Evolutionary conservation across 1,140 invertebrate species (phyloP), one percentile per base, ranked within the genome.

Genomic region (Mya arenaria): DNA sequence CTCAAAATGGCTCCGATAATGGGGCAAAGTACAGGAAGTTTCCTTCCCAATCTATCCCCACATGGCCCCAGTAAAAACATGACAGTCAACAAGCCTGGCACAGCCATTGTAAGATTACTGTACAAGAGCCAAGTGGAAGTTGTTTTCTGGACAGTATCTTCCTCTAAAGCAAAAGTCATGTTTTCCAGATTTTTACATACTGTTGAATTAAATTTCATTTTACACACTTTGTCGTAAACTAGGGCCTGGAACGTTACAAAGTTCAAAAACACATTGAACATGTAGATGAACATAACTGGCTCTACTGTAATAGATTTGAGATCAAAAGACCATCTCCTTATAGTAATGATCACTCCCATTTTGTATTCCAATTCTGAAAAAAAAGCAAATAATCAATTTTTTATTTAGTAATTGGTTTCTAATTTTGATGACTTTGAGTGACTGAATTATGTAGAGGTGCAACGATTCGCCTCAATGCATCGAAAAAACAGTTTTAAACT

Each of bases 21-120:
- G 0, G 97, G 96, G 34, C 97, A 89, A 0, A 97, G 92, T 94
- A 98, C 96, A 86, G 96, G 97, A 6, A 97, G 95, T 90, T 97
- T 97, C 78, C 94, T 94, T 32, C 95, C 95, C 94, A 95, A 96
- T 96, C 0, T 95, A 95, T 55, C 97, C 63, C 92, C 90, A 96
- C 87, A 97, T 93, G 92, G 97, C 96, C 85, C 92, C 17, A 93
- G 74, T 80, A 91, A 92, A 65, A 91, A 91, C 4, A 92, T 86
- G 6, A 88, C 86, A 17, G 90, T 89, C 23, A 94, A 62, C 36
- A 94, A 91, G 23, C 93, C 91, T 3, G 92, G 92, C 4, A 93
- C 25, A 5, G 89, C 91, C n/a, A 93, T 83, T 4, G 90, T 86
- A n/a, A 92, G 79, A 55, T 91, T 93, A 23, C 86, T 90, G 30